Conservation (phyloP, 1,140 invertebrate genomes). For the Atta colombica region DNA sequence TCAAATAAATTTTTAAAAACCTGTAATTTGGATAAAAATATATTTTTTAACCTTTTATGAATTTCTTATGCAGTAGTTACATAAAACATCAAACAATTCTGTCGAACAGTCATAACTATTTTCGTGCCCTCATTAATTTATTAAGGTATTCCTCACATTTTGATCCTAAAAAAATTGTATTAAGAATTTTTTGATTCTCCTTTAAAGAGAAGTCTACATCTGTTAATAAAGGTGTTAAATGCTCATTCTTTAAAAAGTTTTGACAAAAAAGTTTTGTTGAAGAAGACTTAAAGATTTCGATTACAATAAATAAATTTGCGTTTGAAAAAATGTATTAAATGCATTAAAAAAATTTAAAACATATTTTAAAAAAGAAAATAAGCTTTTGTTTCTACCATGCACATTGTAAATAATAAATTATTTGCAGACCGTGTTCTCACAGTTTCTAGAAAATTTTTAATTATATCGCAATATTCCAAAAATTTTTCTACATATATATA, state of each 20-base stretch:
- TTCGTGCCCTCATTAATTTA: not conserved
- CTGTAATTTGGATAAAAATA: not conserved
- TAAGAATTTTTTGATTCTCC: not conserved
- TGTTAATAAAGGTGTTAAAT: not conserved
- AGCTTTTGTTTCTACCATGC: not conserved
- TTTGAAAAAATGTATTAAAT: not conserved
- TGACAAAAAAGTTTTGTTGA: not conserved
- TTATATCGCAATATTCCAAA: not conserved
- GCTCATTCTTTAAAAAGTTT: not conserved
- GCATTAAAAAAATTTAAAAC: not conserved
- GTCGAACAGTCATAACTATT: not conserved
- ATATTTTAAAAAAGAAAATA: not conserved
- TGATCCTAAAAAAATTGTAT: not conserved
- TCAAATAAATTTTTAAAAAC: not conserved
- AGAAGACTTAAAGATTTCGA: not conserved
- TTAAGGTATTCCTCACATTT: not conserved
- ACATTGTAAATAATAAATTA: not conserved
- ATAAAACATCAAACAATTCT: constrained; percentile 8
- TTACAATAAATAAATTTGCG: too few species aligned
- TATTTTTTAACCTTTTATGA: not conserved
- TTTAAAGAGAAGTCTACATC: not conserved
- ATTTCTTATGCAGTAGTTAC: not conserved
- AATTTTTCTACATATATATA: not conserved
- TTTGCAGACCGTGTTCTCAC: not conserved
- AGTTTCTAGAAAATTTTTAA: not conserved